Evolutionary conservation across 2,113 vertebrate genomes (phyloP).

Genomic region (Corydoras sp.): DNA sequence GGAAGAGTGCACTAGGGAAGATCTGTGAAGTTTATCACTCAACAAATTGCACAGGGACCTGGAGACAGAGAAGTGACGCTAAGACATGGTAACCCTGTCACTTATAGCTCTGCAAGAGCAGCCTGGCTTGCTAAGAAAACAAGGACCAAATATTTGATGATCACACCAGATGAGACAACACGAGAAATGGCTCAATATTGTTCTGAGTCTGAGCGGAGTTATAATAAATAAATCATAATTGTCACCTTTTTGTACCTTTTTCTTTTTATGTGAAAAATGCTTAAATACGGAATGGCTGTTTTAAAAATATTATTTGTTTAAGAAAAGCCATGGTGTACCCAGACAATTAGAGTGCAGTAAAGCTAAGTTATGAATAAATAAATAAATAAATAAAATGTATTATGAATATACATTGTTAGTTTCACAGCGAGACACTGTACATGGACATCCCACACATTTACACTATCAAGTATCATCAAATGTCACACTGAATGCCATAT

Average conservation of each 20-base stretch:
- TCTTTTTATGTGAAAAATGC: no score
- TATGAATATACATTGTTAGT: slow-evolving; percentile 5
- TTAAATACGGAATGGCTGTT: no score
- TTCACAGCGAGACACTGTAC: neutral
- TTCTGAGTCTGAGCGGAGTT: neutral
- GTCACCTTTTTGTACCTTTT: no score
- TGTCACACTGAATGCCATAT: no score
- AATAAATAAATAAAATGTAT: no score
- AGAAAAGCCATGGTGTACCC: no score
- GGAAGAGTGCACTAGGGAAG: slow-evolving; percentile 1
- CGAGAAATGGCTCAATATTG: neutral
- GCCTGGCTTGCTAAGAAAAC: neutral
- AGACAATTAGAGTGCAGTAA: no score
- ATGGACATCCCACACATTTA: neutral
- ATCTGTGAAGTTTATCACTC: slow-evolving; percentile 17
- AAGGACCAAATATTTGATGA: neutral
- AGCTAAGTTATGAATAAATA: slow-evolving; percentile 15
- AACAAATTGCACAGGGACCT: neutral
- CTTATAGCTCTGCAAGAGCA: neutral
- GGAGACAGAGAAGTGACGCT: neutral
- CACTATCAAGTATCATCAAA: neutral
- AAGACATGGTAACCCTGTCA: neutral
- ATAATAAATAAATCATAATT: no score
- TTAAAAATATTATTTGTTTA: no score
- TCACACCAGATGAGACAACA: slow-evolving; percentile 14